These are phyloP conservation scores for Brachirus orientalis DNA, from an alignment of 2,113 vertebrate species.

Conservation along the genomic window DNA sequence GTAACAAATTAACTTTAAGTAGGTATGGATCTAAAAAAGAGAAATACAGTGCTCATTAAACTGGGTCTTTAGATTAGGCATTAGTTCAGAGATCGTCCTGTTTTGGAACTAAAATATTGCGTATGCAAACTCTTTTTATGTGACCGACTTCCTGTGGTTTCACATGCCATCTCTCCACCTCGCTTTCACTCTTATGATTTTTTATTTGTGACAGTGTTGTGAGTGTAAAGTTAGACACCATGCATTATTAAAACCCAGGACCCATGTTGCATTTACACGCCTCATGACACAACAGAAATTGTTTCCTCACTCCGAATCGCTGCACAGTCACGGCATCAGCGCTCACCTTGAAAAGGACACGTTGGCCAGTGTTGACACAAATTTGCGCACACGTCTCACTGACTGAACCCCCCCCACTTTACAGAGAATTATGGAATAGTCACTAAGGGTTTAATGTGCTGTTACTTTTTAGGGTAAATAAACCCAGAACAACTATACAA, in stretches of 20 bases:
- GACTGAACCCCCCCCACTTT: background rate
- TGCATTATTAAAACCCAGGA: conserved; percentile 58
- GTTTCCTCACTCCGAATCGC: conserved; percentile 10
- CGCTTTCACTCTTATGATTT: background rate
- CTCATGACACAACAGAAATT: conserved; percentile 6
- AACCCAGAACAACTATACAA: no score
- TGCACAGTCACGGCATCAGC: no score
- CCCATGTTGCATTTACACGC: conserved; percentile 22
- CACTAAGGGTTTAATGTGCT: no score
- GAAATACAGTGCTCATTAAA: no score
- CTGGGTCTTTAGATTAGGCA: no score
- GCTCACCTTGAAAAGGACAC: conserved; percentile 26
- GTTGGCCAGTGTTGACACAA: background rate
- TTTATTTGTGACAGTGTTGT: conserved; percentile 21
- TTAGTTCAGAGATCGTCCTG: no score
- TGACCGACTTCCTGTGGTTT: background rate
- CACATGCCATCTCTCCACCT: background rate
- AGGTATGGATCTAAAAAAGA: no score
- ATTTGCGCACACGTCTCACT: background rate
- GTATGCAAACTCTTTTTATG: no score
- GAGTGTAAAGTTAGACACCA: conserved; percentile 31
- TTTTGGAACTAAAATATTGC: no score
- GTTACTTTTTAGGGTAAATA: no score
- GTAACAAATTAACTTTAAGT: no score
- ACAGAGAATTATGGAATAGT: background rate